Evolutionary conservation across 2,113 vertebrate species (phyloP).

Genomic region (Cinclus cinclus): DNA sequence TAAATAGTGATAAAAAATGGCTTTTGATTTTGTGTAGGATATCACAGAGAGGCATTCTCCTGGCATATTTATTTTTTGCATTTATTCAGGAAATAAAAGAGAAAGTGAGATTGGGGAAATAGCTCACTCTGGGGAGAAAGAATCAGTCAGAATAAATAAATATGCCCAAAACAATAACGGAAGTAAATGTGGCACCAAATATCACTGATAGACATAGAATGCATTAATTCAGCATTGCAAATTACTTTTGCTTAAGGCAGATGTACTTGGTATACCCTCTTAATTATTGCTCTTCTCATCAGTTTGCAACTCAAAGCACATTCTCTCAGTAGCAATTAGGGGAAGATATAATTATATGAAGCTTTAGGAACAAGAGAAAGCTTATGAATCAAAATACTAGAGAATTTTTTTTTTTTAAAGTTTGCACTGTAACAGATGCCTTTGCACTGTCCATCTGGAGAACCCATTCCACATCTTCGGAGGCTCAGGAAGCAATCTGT

Average conservation of each 20-base stretch:
- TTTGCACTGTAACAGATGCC: not conserved
- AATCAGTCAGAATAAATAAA: constrained; percentile 67
- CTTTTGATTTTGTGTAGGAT: not conserved
- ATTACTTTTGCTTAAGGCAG: constrained; percentile 68
- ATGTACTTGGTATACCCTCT: constrained; percentile 54
- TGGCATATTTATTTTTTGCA: constrained; percentile 26
- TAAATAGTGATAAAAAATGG: not conserved
- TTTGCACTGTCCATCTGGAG: not conserved
- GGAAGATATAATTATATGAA: constrained; percentile 15
- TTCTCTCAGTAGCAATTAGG: constrained; percentile 48
- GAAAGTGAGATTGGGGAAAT: not conserved
- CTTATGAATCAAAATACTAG: not conserved
- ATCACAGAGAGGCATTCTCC: not conserved
- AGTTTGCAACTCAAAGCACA: constrained; percentile 58
- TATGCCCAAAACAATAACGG: constrained; percentile 54
- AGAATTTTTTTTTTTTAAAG: not conserved
- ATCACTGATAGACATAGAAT: constrained; percentile 46
- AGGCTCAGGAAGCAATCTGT: not conserved
- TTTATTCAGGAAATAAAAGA: constrained; percentile 13
- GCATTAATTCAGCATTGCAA: constrained; percentile 65
- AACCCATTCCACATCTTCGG: not conserved
- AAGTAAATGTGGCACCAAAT: constrained; percentile 53
- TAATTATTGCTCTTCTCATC: constrained; percentile 68
- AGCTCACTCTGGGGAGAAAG: constrained; percentile 23
- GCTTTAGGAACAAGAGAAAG: not conserved